Evolutionary conservation across 2,113 vertebrate species (phyloP).

Genomic region (Carassius gibelio): DNA sequence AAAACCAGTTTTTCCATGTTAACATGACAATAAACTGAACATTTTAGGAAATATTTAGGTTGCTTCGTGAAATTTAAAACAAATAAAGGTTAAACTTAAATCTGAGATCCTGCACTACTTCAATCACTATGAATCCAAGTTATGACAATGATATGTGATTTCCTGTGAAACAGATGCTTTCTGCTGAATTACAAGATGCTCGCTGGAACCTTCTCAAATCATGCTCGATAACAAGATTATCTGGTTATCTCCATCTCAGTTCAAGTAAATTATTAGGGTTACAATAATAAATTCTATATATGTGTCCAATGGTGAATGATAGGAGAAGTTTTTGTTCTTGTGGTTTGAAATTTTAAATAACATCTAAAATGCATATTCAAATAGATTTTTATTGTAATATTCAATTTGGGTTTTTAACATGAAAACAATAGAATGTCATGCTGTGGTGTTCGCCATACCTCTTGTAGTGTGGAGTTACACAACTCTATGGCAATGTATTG

Average conservation of each 20-base stretch:
- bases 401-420: not conserved
- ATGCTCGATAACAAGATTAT: not conserved
- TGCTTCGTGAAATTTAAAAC: no score
- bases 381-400: not conserved
- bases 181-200: no score
- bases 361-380: not conserved
- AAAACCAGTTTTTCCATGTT: not conserved
- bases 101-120: no score
- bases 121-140: no score
- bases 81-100: no score
- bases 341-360: not conserved
- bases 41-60: not conserved
- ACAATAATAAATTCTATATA: not conserved
- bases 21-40: not conserved
- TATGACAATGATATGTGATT: no score
- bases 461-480: slow-evolving; percentile 89
- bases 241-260: not conserved
- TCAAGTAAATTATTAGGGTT: not conserved
- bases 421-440: not conserved
- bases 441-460: slow-evolving; percentile 72
- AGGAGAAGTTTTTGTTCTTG: not conserved
- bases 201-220: not conserved
- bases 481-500: slow-evolving; percentile 98
- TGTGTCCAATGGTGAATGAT: not conserved
- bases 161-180: no score